A percentile compares a stretch with the other conserved stretches of the same genome.
Evolutionary conservation across 2,113 vertebrate genomes (phyloP).

Genomic region (Nyctereutes procyonoides): DNA sequence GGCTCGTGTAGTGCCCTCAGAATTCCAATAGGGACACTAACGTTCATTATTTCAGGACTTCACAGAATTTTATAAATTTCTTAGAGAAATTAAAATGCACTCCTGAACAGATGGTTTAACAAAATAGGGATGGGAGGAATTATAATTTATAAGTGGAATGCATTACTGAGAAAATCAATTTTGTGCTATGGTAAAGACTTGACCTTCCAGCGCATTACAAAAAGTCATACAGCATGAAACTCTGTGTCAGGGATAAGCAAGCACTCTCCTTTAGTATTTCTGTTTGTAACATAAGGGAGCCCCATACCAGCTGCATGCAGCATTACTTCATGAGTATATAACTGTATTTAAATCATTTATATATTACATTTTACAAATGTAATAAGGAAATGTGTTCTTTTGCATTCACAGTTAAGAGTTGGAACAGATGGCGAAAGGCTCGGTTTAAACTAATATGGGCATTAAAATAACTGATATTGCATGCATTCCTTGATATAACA

Average conservation of each 20-base stretch:
- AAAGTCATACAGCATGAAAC: background rate
- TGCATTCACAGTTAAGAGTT: conserved; percentile 70
- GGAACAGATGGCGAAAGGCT: conserved; percentile 75
- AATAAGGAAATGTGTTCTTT: conserved; percentile 62
- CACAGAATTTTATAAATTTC: background rate
- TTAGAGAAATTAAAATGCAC: conserved; percentile 41
- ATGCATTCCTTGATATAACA: conserved; percentile 67
- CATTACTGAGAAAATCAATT: conserved; percentile 41
- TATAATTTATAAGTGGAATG: conserved; percentile 45
- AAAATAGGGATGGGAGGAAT: background rate
- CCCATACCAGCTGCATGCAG: conserved; percentile 17
- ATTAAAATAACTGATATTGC: conserved; percentile 80
- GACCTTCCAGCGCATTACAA: background rate
- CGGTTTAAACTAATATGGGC: conserved; percentile 74
- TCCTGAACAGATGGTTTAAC: background rate
- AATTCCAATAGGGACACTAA: background rate
- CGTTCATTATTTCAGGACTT: background rate
- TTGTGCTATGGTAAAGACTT: conserved; percentile 10
- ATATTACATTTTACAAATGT: conserved; percentile 73
- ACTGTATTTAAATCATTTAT: conserved; percentile 79
- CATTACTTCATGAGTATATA: conserved; percentile 52
- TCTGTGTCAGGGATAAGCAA: background rate
- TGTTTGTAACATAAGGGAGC: background rate
- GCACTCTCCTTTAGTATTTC: conserved; percentile 52
- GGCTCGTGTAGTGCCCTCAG: background rate